Evolutionary conservation across 2,888 invertebrate genomes (phyloP).

Genomic region (Chalcosyrphus nemorum): DNA sequence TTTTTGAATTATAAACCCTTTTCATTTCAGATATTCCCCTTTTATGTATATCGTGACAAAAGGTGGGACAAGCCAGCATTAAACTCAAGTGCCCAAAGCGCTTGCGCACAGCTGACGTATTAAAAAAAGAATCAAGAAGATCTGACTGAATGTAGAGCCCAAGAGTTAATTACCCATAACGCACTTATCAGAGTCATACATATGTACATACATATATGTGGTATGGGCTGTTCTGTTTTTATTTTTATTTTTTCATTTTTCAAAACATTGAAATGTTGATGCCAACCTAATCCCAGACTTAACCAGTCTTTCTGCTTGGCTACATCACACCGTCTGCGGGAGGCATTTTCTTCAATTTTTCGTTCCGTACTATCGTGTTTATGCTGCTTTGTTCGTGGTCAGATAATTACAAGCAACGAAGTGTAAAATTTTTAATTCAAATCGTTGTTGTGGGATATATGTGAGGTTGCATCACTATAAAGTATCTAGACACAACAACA

Average conservation of each 20-base stretch:
- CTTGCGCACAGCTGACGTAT: background rate
- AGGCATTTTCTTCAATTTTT: constrained; percentile 35
- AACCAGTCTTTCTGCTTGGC: constrained; percentile 66
- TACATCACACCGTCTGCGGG: constrained; percentile 22
- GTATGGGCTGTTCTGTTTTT: constrained; percentile 10
- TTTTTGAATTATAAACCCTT: background rate
- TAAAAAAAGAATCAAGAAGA: constrained; percentile 8
- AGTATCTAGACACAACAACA: background rate
- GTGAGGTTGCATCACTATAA: constrained; percentile 46
- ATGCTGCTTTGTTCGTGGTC: constrained; percentile 55
- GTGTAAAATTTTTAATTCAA: constrained; percentile 71
- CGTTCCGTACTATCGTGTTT: constrained; percentile 13
- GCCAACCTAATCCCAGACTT: constrained; percentile 46
- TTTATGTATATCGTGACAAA: constrained; percentile 5
- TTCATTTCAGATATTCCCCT: background rate
- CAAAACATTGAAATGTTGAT: constrained; percentile 42
- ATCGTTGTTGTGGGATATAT: constrained; percentile 23
- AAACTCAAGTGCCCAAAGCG: background rate
- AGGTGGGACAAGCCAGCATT: constrained; percentile 22
- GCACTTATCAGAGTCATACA: constrained; percentile 46
- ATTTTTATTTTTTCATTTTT: constrained; percentile 34
- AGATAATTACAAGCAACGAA: constrained; percentile 69
- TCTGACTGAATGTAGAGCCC: constrained; percentile 8
- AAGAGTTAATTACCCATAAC: constrained; percentile 67
- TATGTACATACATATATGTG: background rate